Evolutionary conservation across 2,797 vertebrate species (phyloP), one percentile per base, ranked within the genome.

Genomic region (Leptatherina wallacei): DNA sequence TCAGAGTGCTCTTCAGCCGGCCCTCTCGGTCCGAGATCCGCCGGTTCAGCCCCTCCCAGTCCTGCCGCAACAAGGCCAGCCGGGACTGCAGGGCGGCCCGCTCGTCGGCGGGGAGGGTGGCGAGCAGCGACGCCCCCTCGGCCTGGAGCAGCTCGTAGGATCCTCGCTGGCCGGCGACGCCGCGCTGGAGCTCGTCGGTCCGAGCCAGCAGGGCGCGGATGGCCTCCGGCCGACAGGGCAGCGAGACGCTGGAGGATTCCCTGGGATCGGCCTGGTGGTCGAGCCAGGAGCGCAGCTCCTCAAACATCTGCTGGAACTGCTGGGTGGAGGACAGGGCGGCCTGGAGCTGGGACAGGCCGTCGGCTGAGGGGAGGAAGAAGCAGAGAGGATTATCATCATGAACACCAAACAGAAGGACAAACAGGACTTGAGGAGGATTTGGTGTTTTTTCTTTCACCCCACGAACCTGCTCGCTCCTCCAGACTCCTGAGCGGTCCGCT

Each of bases 301-400:
- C 95, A 69, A 98, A 99, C 96, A 97, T 99, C 91, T 99, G 97
- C 90, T 99, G 97, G 93, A 99, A 99, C 92, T 99, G 98, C 92
- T 99, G 97, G 42, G 98, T 99, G 87, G 96, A 98, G 0, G 96
- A 98, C 22, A 99, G 96, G 0, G 96, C 96, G 0, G 95, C 95
- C 91, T 99, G 98, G 52, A 99, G 95, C 88, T 98, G 97, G 73
- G 97, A 97, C 87, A 99, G 95, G 47, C 97, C 95, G 84, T 99
- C 97, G 24, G 96, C 98, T 99, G 88, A 10, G 73, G 58, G 55
- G 61, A 0, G 58, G 55, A 49, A 18, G n/a, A 40, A 73, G 22
- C 24, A 74, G 49, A 9, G 12, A 16, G 30, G 0, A 73, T 77
- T 67, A 76, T n/a, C 78, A 68, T 47, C 38, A 40, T 4, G 16